phyloP scores from a whole-genome alignment of 2,888 invertebrate species.

The Malacosoma neustria region DNA sequence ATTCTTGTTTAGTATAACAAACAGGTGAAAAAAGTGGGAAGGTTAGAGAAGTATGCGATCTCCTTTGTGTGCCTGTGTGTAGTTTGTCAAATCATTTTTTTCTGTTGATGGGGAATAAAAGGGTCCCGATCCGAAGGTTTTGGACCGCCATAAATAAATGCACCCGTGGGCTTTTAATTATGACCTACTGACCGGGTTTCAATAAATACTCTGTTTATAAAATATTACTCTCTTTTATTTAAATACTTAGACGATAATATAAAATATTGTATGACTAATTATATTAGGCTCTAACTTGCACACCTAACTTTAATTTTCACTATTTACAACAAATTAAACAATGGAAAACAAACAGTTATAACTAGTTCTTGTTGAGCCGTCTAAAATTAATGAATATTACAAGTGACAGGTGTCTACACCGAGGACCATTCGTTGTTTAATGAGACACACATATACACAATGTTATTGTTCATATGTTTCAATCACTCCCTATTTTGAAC shows the following conservation, averaged over 20 bases:
- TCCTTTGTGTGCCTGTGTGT: slow-evolving; percentile 8
- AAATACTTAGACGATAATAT: slow-evolving; percentile 65
- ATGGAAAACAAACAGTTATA: not conserved
- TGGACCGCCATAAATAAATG: slow-evolving; percentile 27
- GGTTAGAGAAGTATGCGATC: slow-evolving; percentile 7
- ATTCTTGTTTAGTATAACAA: too few relatives aligned
- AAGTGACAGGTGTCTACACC: not conserved
- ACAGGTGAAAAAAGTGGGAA: slow-evolving; percentile 3
- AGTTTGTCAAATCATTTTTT: slow-evolving; percentile 16
- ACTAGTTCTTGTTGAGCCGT: not conserved
- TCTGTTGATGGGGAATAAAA: not conserved
- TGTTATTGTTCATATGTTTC: not conserved
- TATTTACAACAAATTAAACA: not conserved
- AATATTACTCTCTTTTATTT: slow-evolving; percentile 68
- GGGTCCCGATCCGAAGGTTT: not conserved
- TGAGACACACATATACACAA: not conserved
- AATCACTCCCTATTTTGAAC: not conserved
- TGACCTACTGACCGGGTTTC: slow-evolving; percentile 45
- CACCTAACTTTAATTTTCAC: slow-evolving; percentile 15
- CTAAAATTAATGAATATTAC: not conserved
- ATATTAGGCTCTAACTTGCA: slow-evolving; percentile 43
- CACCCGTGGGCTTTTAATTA: slow-evolving; percentile 13
- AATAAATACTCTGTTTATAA: slow-evolving; percentile 57
- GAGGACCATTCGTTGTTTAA: not conserved
- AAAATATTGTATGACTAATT: slow-evolving; percentile 63